These are phyloP conservation scores for Eulithis prunata DNA, from an alignment of 2,888 invertebrate species.

Conservation along the genomic window DNA sequence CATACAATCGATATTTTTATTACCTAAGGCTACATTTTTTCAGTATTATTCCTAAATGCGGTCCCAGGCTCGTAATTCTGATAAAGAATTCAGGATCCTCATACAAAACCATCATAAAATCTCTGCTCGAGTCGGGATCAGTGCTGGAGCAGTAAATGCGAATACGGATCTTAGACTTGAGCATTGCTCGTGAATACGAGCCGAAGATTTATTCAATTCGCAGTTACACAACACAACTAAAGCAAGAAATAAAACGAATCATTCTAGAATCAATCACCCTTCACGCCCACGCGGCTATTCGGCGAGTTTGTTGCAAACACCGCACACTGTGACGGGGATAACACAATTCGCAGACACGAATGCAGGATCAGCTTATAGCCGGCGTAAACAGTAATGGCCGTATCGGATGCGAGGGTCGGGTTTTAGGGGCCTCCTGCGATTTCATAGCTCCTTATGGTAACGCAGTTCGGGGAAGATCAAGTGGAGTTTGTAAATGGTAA, in stretches of 20 bases:
- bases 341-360: slow-evolving; percentile 47
- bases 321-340: slow-evolving; percentile 30
- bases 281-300: slow-evolving; percentile 8
- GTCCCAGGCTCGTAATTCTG: too few relatives aligned
- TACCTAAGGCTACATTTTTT: too few relatives aligned
- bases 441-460: slow-evolving; percentile 25
- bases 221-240: background rate
- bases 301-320: slow-evolving; percentile 18
- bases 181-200: too few relatives aligned
- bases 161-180: too few relatives aligned
- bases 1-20: too few relatives aligned
- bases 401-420: slow-evolving; percentile 45
- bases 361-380: slow-evolving; percentile 57
- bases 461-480: slow-evolving; percentile 20
- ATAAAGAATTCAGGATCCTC: too few relatives aligned
- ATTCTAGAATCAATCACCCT: slow-evolving; percentile 17
- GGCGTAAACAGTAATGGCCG: slow-evolving; percentile 54
- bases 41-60: too few relatives aligned
- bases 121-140: too few relatives aligned
- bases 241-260: slow-evolving; percentile 21
- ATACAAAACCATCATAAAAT: too few relatives aligned
- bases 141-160: too few relatives aligned
- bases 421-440: slow-evolving; percentile 28
- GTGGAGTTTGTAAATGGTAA: slow-evolving; percentile 2
- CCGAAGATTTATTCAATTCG: too few relatives aligned